Percentiles rank a stretch among this genome's conserved stretches.
These are phyloP conservation scores for Lithophane ornitopus DNA, from an alignment of 2,888 invertebrate species.

Conservation along the genomic window DNA sequence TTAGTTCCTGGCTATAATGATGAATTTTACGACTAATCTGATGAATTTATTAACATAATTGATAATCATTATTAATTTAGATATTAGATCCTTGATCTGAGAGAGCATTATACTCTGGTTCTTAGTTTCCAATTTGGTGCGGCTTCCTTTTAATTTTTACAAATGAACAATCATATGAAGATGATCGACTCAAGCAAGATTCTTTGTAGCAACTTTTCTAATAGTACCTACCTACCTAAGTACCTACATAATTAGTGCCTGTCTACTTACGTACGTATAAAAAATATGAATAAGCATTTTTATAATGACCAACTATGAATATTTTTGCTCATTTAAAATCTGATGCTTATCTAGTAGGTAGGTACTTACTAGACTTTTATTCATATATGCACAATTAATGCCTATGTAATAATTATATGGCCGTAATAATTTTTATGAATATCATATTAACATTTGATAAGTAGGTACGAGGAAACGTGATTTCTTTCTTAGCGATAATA, in stretches of 20 bases:
- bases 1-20: background rate
- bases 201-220: background rate
- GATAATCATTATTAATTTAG: background rate
- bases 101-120: background rate
- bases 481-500: background rate
- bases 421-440: background rate
- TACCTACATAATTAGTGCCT: background rate
- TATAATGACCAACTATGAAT: background rate
- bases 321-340: background rate
- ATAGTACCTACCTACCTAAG: background rate
- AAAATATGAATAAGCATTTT: background rate
- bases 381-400: background rate
- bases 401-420: background rate
- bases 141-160: background rate
- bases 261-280: background rate
- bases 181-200: background rate
- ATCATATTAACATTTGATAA: background rate
- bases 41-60: conserved; percentile 4
- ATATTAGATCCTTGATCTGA: background rate
- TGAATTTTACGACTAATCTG: background rate
- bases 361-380: background rate
- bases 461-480: conserved; percentile 9
- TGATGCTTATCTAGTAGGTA: no score
- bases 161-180: background rate
- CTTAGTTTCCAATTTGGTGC: background rate